Conservation (phyloP, 2,797 vertebrate species). For the Notolabrus celidotus region DNA sequence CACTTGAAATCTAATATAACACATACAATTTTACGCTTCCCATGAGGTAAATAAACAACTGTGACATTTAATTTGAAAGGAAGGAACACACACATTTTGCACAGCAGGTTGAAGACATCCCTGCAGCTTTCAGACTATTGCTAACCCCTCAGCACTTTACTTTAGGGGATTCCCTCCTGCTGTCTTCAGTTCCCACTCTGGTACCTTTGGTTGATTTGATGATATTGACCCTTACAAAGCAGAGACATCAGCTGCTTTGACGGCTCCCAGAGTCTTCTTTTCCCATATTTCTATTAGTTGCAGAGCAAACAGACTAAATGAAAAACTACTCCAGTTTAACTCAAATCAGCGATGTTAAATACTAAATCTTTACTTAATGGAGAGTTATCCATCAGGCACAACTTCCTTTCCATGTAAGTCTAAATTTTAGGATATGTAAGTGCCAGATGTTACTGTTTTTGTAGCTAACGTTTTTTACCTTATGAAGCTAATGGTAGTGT, state of each 20-base stretch:
- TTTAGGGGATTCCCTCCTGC: constrained; percentile 33
- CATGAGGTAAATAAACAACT: constrained; percentile 44
- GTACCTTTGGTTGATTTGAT: constrained; percentile 18
- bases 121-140: not conserved
- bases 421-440: too few species aligned
- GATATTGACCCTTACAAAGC: constrained; percentile 11
- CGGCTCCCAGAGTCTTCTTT: not conserved
- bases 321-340: too few species aligned
- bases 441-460: too few species aligned
- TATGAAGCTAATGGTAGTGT: too few species aligned
- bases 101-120: constrained; percentile 15
- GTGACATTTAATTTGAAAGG: constrained; percentile 41
- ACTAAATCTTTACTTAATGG: too few species aligned
- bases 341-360: too few species aligned
- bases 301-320: too few species aligned
- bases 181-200: constrained; percentile 27
- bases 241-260: not conserved
- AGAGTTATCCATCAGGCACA: too few species aligned
- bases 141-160: constrained; percentile 2
- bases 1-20: constrained; percentile 29
- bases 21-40: constrained; percentile 11
- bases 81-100: constrained; percentile 41
- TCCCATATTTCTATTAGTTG: not conserved
- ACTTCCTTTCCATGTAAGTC: too few species aligned
- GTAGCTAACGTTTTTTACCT: too few species aligned